Conservation (phyloP, 2,113 vertebrate genomes). For the Eurypyga helias region DNA sequence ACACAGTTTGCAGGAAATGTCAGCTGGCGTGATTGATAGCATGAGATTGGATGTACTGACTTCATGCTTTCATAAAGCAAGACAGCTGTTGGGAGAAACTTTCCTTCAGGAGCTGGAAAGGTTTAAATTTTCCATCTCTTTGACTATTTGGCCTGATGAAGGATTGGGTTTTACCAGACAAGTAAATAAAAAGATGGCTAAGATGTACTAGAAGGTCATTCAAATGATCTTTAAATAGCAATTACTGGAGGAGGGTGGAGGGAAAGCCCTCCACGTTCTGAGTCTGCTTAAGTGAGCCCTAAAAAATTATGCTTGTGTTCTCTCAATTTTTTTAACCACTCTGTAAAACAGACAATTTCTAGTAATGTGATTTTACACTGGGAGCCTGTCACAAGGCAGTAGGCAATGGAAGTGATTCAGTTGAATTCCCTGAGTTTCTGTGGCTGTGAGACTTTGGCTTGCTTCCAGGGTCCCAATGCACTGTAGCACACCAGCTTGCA, state of each 20-base stretch:
- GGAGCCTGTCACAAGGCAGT: neutral
- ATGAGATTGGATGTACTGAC: conserved; percentile 85
- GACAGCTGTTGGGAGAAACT: conserved; percentile 90
- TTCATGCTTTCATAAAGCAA: conserved; percentile 89
- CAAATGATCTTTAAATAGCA: conserved; percentile 85
- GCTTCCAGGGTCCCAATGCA: neutral
- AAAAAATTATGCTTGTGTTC: neutral
- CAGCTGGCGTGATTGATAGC: conserved; percentile 82
- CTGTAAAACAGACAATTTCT: neutral
- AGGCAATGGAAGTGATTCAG: neutral
- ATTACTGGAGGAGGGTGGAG: conserved; percentile 68
- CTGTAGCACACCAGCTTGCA: neutral
- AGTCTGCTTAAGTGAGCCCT: conserved; percentile 22
- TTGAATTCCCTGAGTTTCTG: neutral
- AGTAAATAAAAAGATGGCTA: conserved; percentile 85
- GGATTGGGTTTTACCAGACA: conserved; percentile 78
- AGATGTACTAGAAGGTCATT: conserved; percentile 81
- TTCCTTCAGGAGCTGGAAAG: conserved; percentile 84
- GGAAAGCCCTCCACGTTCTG: neutral
- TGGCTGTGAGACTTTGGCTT: neutral
- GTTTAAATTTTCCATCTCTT: conserved; percentile 89
- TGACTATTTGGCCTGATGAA: conserved; percentile 77
- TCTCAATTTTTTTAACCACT: neutral
- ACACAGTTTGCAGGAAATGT: conserved; percentile 89
- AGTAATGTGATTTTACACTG: neutral